These are phyloP conservation scores for Euclidia mi DNA, from an alignment of 2,888 invertebrate species.

Conservation along the genomic window DNA sequence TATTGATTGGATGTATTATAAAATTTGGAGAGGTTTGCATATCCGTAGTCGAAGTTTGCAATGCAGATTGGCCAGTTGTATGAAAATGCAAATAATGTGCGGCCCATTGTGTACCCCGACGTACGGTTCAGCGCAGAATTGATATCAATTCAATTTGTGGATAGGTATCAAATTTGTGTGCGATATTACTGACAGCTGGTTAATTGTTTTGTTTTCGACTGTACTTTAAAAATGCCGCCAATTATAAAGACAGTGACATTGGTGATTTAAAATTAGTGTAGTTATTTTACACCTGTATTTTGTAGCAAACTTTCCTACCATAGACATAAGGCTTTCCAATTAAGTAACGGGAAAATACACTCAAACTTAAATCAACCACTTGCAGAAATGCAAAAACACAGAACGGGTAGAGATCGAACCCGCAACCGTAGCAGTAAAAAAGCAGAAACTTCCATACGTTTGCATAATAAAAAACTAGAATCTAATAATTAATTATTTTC, in stretches of 20 bases:
- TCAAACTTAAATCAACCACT: too few species aligned
- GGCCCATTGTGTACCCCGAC: constrained; percentile 61
- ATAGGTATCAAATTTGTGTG: constrained; percentile 23
- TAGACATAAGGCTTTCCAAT: too few species aligned
- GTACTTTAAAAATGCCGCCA: not conserved
- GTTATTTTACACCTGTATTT: too few species aligned
- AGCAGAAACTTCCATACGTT: too few species aligned
- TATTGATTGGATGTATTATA: constrained; percentile 18
- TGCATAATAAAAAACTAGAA: too few species aligned
- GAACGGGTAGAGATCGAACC: too few species aligned
- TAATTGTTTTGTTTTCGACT: constrained; percentile 20
- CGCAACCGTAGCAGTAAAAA: too few species aligned
- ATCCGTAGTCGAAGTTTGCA: constrained; percentile 78
- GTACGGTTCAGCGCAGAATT: constrained; percentile 44
- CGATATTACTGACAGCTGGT: constrained; percentile 9
- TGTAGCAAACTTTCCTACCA: too few species aligned
- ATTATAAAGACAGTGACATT: not conserved
- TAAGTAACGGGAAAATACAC: too few species aligned
- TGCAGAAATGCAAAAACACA: too few species aligned
- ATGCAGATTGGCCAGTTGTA: constrained; percentile 83
- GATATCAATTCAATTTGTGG: constrained; percentile 51
- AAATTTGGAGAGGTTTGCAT: constrained; percentile 69
- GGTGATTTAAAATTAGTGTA: too few species aligned
- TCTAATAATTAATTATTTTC: too few species aligned
- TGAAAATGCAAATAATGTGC: constrained; percentile 81